These are phyloP conservation scores for Zhuqinia jingwanae DNA, from an alignment of 2,888 invertebrate genomes.

Conservation along the genomic window DNA sequence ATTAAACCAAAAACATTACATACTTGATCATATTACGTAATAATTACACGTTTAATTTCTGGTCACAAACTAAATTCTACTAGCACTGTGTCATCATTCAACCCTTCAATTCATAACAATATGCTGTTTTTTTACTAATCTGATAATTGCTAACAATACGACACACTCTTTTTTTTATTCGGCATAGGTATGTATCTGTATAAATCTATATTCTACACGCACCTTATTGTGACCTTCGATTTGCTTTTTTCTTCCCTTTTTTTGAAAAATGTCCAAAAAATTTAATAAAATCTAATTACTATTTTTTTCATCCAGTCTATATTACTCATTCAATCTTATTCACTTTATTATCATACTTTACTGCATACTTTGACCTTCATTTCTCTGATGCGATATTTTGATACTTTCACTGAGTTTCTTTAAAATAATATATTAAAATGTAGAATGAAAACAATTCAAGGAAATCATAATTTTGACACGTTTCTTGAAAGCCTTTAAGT, in stretches of 20 bases:
- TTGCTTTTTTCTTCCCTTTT: not conserved
- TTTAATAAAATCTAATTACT: not conserved
- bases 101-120: not conserved
- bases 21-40: not conserved
- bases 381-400: too few relatives aligned
- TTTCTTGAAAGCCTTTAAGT: conserved; percentile 37
- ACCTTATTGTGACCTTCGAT: not conserved
- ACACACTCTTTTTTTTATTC: not conserved
- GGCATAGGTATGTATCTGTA: too few relatives aligned
- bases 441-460: too few relatives aligned
- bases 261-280: not conserved
- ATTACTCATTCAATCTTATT: conserved; percentile 21
- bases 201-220: conserved; percentile 12
- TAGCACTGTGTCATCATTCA: not conserved
- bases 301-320: conserved; percentile 6
- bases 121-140: not conserved
- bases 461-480: conserved; percentile 27
- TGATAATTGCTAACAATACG: not conserved
- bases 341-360: conserved; percentile 23
- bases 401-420: too few relatives aligned
- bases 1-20: not conserved
- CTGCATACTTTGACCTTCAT: not conserved
- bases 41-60: not conserved
- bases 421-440: too few relatives aligned
- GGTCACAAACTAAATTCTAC: conserved; percentile 15